Evolutionary conservation across 1,140 invertebrate species (phyloP), one percentile per base, ranked within the genome.

Genomic region (Halictus rubicundus): DNA sequence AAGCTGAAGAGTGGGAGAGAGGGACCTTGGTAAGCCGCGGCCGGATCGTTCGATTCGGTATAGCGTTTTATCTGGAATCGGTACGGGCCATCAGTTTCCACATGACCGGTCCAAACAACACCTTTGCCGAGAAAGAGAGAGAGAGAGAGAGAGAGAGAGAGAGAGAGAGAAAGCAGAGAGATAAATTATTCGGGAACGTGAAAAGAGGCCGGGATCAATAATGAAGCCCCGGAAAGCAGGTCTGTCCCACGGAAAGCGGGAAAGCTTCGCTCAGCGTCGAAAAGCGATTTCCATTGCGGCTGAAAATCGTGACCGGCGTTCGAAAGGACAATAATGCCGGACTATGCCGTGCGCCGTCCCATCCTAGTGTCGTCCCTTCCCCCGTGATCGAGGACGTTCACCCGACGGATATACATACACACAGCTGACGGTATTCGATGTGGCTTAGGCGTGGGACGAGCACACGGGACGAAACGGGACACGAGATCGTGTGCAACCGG

Each of bases 381-480:
- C 16, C 25, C 52, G n/a, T 73, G 81, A 80, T 83, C 76, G 72
- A 59, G 81, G n/a, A 75, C 70, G 37, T 84, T 83, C 46, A 75
- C 66, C 71, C 64, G 70, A 71, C 54, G 25, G 70, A 83, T 68
- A 68, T 27, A 54, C 42, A 68, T 27, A 46, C 42, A n/a, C 27
- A 61, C 74, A 72, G 60, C 49, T 52, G 80, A 78, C 73, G 74
- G 68, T 83, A 78, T 82, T 39, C 52, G 39, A 79, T 70, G 65
- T 83, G 81, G 77, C 80, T 78, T 73, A 82, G 49, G 27, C 54
- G 46, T 10, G 49, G 72, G 25, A 80, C 54, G 49, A 59, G 39
- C 54, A 46, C 39, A 25, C 19, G 57, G 65, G 23, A 80, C 54
- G 39, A 12, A 12, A 42, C 39, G 39, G 66, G 61, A 42, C 54